These are phyloP conservation scores for Yponomeuta malinellus DNA, from an alignment of 2,888 invertebrate genomes.

Conservation along the genomic window DNA sequence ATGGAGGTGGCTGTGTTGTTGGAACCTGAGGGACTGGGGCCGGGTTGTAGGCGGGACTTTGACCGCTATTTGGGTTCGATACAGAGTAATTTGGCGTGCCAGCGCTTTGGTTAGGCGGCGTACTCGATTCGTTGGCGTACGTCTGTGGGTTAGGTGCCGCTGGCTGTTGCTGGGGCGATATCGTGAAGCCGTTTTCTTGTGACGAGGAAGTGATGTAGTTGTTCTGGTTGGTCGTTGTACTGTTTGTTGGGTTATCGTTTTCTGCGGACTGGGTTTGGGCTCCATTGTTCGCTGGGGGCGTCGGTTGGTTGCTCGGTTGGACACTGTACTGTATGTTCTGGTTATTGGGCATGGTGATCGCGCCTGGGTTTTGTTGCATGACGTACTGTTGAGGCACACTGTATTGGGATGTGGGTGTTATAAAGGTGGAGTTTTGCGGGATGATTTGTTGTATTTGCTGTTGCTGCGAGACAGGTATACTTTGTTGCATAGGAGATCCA, in stretches of 20 bases:
- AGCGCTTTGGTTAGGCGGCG: conserved; percentile 35
- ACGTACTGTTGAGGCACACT: conserved; percentile 58
- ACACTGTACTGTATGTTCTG: conserved; percentile 54
- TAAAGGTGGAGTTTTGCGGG: conserved; percentile 47
- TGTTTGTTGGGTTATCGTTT: conserved; percentile 45
- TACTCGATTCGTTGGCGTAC: conserved; percentile 43
- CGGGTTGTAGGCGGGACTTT: conserved; percentile 34
- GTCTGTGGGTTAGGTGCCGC: conserved; percentile 43
- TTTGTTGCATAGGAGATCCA: conserved; percentile 45
- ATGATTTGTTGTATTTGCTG: conserved; percentile 54
- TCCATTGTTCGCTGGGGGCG: conserved; percentile 41
- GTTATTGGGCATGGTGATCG: conserved; percentile 48
- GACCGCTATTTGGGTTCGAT: conserved; percentile 41
- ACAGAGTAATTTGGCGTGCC: conserved; percentile 43
- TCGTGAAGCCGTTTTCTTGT: conserved; percentile 51
- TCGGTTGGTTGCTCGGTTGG: conserved; percentile 33
- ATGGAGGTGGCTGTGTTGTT: conserved; percentile 34
- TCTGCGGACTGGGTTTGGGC: conserved; percentile 42
- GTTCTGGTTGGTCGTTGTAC: conserved; percentile 48
- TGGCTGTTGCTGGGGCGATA: conserved; percentile 29
- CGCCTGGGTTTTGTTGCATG: conserved; percentile 51
- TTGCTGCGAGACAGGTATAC: conserved; percentile 44
- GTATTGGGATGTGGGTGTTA: conserved; percentile 59
- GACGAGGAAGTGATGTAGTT: conserved; percentile 65
- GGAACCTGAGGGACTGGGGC: not conserved